These are phyloP conservation scores for Calonectris borealis DNA, from an alignment of 2,113 vertebrate genomes.

Conservation along the genomic window DNA sequence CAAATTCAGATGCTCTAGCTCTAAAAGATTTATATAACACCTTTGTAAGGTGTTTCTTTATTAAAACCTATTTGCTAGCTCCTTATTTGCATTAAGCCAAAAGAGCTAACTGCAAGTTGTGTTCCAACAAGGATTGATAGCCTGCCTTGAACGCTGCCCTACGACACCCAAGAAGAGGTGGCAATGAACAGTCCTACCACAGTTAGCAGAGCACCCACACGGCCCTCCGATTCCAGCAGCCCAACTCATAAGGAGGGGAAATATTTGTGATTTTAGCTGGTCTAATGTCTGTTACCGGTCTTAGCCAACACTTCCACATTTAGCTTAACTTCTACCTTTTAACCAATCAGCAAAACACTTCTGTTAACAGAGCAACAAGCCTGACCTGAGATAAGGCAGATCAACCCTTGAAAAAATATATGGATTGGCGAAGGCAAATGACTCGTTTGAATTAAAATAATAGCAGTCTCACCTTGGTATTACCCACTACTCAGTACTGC, in stretches of 20 bases:
- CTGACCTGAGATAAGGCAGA: not conserved
- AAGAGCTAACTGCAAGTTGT: not conserved
- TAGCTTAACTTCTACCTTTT: not conserved
- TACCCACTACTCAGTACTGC: not conserved
- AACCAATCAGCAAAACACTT: not conserved
- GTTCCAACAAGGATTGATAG: not conserved
- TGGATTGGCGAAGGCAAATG: not conserved
- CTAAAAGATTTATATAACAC: not conserved
- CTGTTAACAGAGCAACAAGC: not conserved
- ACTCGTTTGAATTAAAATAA: not conserved
- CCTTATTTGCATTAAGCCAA: not conserved
- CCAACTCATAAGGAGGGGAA: not conserved
- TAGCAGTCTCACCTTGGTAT: not conserved
- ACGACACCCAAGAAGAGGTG: not conserved
- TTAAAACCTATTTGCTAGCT: not conserved
- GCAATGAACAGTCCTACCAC: not conserved
- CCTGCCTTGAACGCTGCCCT: not conserved
- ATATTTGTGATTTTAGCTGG: not conserved
- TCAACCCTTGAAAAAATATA: not conserved
- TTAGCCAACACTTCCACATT: not conserved
- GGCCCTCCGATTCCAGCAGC: not conserved
- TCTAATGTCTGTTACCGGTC: not conserved
- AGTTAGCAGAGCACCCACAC: not conserved
- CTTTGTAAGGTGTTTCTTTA: not conserved
- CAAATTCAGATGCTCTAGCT: not conserved